These are phyloP conservation scores for Ditylenchus dipsaci DNA, from an alignment of 1,140 invertebrate species.

Conservation along the genomic window DNA sequence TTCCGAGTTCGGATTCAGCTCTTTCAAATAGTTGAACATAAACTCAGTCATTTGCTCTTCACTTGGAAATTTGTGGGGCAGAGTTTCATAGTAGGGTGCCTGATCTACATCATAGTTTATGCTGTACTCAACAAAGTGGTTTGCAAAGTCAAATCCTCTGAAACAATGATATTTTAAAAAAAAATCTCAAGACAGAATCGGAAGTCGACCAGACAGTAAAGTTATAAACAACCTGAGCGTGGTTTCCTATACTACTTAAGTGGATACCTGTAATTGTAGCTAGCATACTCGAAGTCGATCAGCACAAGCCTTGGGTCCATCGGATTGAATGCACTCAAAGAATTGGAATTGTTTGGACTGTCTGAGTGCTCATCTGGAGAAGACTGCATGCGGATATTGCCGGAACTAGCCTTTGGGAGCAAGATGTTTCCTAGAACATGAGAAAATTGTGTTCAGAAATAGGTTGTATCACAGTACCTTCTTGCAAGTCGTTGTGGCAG, in stretches of 20 bases:
- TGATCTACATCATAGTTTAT: conserved; percentile 56
- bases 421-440: conserved; percentile 45
- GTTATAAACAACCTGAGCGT: neutral
- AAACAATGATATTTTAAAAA: conserved; percentile 10
- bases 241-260: neutral
- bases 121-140: conserved; percentile 55
- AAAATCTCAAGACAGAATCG: conserved; percentile 12
- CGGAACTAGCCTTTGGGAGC: conserved; percentile 55
- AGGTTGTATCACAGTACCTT: conserved; percentile 62
- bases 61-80: conserved; percentile 47
- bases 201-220: too few relatives aligned
- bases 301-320: conserved; percentile 52
- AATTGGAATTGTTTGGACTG: conserved; percentile 24
- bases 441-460: neutral
- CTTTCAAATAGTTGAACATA: conserved; percentile 51
- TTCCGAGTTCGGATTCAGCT: conserved; percentile 29
- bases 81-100: conserved; percentile 50
- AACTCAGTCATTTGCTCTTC: conserved; percentile 55
- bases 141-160: conserved; percentile 57
- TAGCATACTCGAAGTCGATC: conserved; percentile 57
- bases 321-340: conserved; percentile 53
- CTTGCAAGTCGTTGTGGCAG: conserved; percentile 94
- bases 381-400: conserved; percentile 54
- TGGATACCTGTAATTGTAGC: conserved; percentile 53
- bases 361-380: conserved; percentile 40